Evolutionary conservation across 2,888 invertebrate genomes (phyloP).

Genomic region (Griposia aprilina): DNA sequence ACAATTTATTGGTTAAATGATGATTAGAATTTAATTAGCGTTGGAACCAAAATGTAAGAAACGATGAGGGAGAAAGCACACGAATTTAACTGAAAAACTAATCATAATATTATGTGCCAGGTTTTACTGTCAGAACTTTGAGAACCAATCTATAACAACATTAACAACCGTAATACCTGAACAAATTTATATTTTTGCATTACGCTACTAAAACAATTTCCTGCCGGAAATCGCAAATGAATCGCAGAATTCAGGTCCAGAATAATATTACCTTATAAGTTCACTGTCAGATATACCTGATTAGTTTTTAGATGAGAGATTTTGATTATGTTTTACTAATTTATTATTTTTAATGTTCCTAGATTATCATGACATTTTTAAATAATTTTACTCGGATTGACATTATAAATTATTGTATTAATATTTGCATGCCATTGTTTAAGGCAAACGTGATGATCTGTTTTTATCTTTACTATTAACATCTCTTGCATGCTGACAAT

Average conservation of each 20-base stretch:
- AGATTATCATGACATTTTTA: too few relatives aligned
- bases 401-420: too few relatives aligned
- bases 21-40: not conserved
- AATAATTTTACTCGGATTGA: too few relatives aligned
- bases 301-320: not conserved
- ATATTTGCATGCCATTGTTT: too few relatives aligned
- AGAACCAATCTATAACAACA: slow-evolving; percentile 22
- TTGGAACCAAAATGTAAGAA: not conserved
- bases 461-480: too few relatives aligned
- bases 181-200: slow-evolving; percentile 35
- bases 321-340: too few relatives aligned
- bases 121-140: slow-evolving; percentile 16
- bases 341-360: too few relatives aligned
- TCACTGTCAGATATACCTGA: slow-evolving; percentile 20
- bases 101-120: slow-evolving; percentile 11
- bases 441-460: too few relatives aligned
- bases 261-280: slow-evolving; percentile 43
- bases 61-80: not conserved
- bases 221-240: slow-evolving; percentile 43
- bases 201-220: slow-evolving; percentile 49
- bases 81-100: not conserved
- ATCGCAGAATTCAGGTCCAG: slow-evolving; percentile 25
- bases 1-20: not conserved
- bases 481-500: too few relatives aligned
- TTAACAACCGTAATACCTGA: slow-evolving; percentile 15